Conservation (phyloP, 2,113 vertebrate genomes). For the Ptychochromis oligacanthus region DNA sequence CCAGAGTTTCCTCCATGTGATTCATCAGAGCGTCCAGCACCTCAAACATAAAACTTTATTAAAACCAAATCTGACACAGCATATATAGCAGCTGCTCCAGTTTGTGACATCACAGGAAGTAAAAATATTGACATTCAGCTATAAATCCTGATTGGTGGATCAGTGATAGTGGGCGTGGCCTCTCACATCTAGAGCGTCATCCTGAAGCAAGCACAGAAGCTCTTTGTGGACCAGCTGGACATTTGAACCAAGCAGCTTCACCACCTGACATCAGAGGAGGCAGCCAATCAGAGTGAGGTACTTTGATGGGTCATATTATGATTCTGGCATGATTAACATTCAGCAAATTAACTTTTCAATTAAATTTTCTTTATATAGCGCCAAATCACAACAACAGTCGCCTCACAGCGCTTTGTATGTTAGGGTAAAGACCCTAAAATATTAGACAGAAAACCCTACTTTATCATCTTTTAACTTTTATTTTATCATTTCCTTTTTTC, state of each 20-base stretch:
- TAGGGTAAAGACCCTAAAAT: too few species aligned
- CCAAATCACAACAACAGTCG: too few species aligned
- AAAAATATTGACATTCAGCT: background rate
- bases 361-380: too few species aligned
- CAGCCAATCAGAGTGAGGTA: background rate
- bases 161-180: background rate
- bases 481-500: background rate
- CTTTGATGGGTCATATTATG: background rate
- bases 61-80: background rate
- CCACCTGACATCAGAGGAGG: conserved; percentile 79
- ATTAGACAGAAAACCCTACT: too few species aligned
- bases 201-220: conserved; percentile 88
- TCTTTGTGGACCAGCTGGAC: conserved; percentile 92
- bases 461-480: background rate
- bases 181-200: conserved; percentile 92
- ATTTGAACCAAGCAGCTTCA: conserved; percentile 89
- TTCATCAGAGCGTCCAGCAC: conserved; percentile 91
- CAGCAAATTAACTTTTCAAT: background rate
- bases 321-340: background rate
- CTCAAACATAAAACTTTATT: conserved; percentile 66
- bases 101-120: background rate
- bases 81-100: background rate
- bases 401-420: too few species aligned
- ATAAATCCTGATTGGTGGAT: background rate
- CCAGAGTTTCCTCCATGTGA: conserved; percentile 91